Evolutionary conservation across 2,113 vertebrate species (phyloP).

Genomic region (Bagarius yarrelli): DNA sequence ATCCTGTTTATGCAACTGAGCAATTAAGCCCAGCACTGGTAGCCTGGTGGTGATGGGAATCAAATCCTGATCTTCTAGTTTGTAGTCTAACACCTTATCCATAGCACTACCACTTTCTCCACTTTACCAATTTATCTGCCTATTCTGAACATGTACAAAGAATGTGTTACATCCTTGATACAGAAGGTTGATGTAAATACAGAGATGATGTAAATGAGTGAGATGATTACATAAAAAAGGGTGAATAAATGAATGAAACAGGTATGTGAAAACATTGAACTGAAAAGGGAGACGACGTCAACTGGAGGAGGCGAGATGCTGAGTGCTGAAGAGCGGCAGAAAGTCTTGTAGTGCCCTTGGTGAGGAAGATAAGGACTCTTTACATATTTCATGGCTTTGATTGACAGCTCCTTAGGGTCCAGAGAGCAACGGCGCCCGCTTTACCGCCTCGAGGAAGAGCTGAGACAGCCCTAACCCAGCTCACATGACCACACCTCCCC

Average conservation of each 20-base stretch:
- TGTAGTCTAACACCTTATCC: too few species aligned
- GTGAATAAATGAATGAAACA: conserved; percentile 10
- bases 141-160: neutral
- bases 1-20: too few species aligned
- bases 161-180: neutral
- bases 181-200: neutral
- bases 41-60: too few species aligned
- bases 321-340: conserved; percentile 23
- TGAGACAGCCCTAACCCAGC: conserved; percentile 32
- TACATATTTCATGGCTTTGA: conserved; percentile 71
- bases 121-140: neutral
- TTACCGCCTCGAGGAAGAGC: conserved; percentile 44
- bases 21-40: too few species aligned
- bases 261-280: conserved; percentile 10
- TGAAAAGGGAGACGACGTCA: neutral
- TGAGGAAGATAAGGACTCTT: conserved; percentile 59
- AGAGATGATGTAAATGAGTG: neutral
- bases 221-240: neutral
- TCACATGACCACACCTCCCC: conserved; percentile 38
- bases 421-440: conserved; percentile 51
- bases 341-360: conserved; percentile 32
- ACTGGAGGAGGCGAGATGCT: conserved; percentile 13
- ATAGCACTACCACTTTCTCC: too few species aligned
- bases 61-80: too few species aligned
- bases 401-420: conserved; percentile 57